Evolutionary conservation across 2,888 invertebrate genomes (phyloP).

Genomic region (Torymus tubicola): DNA sequence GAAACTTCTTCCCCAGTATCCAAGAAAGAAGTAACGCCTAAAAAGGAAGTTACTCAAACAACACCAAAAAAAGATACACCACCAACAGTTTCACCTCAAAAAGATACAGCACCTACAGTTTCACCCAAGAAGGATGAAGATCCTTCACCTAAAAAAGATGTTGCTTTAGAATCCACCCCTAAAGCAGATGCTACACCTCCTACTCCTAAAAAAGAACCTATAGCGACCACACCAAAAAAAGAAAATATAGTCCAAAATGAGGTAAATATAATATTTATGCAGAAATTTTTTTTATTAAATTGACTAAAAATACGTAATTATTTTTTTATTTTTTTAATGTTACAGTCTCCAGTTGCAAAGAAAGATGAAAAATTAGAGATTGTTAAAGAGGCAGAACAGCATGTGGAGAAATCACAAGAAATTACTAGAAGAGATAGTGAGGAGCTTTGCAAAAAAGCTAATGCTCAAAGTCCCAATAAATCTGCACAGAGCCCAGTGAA

Average conservation of each 20-base stretch:
- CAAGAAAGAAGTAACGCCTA: conserved; percentile 36
- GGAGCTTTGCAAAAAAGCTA: conserved; percentile 34
- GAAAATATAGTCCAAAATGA: conserved; percentile 45
- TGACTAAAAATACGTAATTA: background rate
- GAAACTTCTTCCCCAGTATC: conserved; percentile 9
- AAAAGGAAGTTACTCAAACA: conserved; percentile 26
- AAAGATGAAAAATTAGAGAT: conserved; percentile 33
- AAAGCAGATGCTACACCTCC: conserved; percentile 23
- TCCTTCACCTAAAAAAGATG: too few species aligned
- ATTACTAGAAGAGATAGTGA: conserved; percentile 35
- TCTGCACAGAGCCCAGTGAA: background rate
- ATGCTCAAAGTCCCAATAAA: conserved; percentile 45
- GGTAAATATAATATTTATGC: conserved; percentile 27
- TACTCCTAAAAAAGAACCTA: conserved; percentile 8
- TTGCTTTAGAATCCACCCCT: conserved; percentile 4
- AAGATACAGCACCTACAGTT: conserved; percentile 3
- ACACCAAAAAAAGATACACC: conserved; percentile 36
- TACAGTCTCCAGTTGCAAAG: conserved; percentile 13
- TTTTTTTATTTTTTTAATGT: background rate
- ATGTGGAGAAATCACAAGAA: conserved; percentile 51
- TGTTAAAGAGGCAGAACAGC: conserved; percentile 49
- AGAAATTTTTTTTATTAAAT: background rate
- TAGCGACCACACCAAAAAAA: conserved; percentile 17
- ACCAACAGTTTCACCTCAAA: conserved; percentile 5
- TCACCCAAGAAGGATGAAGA: conserved; percentile 12